phyloP scores from a whole-genome alignment of 2,888 invertebrate species.

The Gastrophysa polygoni region DNA sequence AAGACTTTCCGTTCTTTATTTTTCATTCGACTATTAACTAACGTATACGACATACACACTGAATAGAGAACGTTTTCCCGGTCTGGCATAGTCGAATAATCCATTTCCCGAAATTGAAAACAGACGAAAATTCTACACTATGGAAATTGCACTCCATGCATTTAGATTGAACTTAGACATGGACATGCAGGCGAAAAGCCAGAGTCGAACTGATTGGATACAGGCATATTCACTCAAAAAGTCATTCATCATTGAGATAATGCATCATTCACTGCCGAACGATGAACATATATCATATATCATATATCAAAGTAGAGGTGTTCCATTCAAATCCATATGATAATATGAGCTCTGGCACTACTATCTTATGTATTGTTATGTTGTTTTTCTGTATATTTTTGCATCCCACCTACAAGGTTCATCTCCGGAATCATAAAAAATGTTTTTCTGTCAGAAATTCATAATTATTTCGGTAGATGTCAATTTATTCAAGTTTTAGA shows the following conservation, averaged over 20 bases:
- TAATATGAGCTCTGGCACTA: no score
- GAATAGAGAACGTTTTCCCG: conserved; percentile 9
- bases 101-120: conserved; percentile 42
- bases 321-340: no score
- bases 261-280: no score
- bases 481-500: no score
- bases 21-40: not conserved
- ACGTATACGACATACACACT: conserved; percentile 5
- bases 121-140: conserved; percentile 36
- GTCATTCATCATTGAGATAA: not conserved
- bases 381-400: no score
- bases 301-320: no score
- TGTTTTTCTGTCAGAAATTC: no score
- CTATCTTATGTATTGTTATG: no score
- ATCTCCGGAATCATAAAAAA: no score
- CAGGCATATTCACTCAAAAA: not conserved
- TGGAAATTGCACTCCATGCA: conserved; percentile 38
- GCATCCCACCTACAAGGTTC: no score
- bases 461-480: no score
- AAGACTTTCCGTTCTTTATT: not conserved
- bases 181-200: conserved; percentile 7
- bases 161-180: conserved; percentile 35
- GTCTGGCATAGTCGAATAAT: conserved; percentile 32
- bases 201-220: not conserved
- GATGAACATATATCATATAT: no score